Percentiles rank a stretch among this genome's conserved stretches.
These are phyloP conservation scores for Iphiclides podalirius DNA, from an alignment of 2,888 invertebrate species.

Conservation along the genomic window DNA sequence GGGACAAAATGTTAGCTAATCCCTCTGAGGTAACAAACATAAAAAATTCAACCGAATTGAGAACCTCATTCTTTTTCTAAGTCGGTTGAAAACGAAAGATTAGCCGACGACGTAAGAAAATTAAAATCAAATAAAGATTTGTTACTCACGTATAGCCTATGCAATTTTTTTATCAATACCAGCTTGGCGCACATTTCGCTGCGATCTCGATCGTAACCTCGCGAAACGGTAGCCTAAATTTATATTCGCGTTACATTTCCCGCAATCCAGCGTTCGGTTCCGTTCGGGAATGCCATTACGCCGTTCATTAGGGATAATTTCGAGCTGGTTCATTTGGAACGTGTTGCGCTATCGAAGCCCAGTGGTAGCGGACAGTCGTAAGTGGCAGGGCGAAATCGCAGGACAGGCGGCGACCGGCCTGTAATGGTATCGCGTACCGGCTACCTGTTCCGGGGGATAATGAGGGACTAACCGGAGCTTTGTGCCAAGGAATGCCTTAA, in stretches of 20 bases:
- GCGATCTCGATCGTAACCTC: too few relatives aligned
- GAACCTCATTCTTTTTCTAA: too few relatives aligned
- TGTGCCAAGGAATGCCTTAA: conserved; percentile 49
- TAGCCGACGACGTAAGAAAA: too few relatives aligned
- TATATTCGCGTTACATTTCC: neutral
- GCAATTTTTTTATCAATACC: too few relatives aligned
- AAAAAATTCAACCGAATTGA: too few relatives aligned
- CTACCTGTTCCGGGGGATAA: conserved; percentile 63
- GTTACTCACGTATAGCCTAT: too few relatives aligned
- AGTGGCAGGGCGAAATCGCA: conserved; percentile 44
- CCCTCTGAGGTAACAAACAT: too few relatives aligned
- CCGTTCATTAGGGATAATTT: conserved; percentile 29
- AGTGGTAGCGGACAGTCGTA: conserved; percentile 40
- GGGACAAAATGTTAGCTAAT: too few relatives aligned
- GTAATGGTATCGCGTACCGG: conserved; percentile 41
- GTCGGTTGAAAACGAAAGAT: too few relatives aligned
- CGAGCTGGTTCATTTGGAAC: conserved; percentile 31
- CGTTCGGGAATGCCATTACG: conserved; percentile 17
- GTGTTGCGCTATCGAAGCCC: conserved; percentile 38
- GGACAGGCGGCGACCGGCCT: conserved; percentile 36
- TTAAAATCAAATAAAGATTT: neutral
- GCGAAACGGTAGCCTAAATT: neutral
- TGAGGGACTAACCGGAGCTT: conserved; percentile 60
- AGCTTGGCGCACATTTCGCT: too few relatives aligned
- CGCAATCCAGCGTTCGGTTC: neutral